phyloP scores from a whole-genome alignment of 2,113 vertebrate genomes.

The Rhabdomys dilectus region DNA sequence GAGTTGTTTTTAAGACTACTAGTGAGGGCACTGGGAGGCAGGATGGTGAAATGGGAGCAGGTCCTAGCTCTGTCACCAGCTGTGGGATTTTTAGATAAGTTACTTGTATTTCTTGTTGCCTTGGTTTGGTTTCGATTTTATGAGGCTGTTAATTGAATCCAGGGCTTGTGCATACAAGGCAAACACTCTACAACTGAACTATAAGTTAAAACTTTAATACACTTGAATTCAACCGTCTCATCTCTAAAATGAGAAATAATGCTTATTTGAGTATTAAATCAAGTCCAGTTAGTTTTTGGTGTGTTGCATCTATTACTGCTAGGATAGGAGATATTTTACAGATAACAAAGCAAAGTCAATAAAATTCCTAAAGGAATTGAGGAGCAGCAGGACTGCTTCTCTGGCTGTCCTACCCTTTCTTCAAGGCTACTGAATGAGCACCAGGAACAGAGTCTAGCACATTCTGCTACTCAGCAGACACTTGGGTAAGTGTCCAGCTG shows the following conservation, averaged over 20 bases:
- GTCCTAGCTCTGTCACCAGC: neutral
- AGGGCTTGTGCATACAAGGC: neutral
- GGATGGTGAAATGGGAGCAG: neutral
- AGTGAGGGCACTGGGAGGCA: neutral
- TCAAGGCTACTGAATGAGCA: neutral
- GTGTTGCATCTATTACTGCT: neutral
- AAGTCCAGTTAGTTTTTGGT: neutral
- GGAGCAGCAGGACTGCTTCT: neutral
- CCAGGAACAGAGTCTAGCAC: neutral
- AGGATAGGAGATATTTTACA: neutral
- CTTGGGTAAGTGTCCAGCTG: neutral
- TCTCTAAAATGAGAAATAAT: neutral
- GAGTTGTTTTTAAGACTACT: neutral
- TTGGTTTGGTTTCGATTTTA: neutral
- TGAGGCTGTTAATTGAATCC: neutral
- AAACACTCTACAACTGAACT: neutral
- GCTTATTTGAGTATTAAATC: neutral
- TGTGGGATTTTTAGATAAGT: neutral
- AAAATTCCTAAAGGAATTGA: neutral
- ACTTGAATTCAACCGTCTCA: neutral
- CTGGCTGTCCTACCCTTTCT: neutral
- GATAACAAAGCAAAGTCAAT: no score
- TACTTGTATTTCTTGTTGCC: neutral
- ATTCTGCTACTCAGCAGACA: neutral
- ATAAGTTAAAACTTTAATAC: neutral